These are phyloP conservation scores for Himalopsyche japonica DNA, from an alignment of 2,888 invertebrate species.

Conservation along the genomic window DNA sequence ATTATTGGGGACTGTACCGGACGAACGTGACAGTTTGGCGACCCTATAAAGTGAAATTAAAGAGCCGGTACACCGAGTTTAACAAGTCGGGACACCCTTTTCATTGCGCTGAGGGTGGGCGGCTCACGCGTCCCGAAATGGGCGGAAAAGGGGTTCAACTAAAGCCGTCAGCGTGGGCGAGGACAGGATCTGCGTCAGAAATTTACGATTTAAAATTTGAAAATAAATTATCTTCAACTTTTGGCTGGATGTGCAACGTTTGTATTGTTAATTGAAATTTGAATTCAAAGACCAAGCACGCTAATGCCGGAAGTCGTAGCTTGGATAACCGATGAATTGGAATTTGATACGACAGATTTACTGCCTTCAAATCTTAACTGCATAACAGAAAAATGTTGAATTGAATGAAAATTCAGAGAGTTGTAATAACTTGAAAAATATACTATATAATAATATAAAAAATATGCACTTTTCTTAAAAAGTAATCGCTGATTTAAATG, in stretches of 20 bases:
- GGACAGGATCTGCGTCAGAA: neutral
- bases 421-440: no score
- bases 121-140: neutral
- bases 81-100: neutral
- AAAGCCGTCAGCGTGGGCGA: neutral
- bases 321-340: no score
- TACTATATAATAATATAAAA: no score
- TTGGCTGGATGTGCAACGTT: neutral
- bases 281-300: neutral
- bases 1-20: neutral
- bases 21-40: neutral
- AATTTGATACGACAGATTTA: no score
- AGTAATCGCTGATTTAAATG: no score
- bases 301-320: neutral
- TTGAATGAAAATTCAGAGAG: no score
- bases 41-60: neutral
- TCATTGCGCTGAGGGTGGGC: neutral
- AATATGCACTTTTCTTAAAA: no score
- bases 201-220: neutral
- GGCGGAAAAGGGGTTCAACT: neutral
- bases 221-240: neutral
- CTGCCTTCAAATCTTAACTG: no score
- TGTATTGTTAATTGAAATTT: neutral
- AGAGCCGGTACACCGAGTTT: neutral
- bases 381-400: no score